Base-by-base conservation (phyloP, 2,888 invertebrate species). In the Brachypalpus laphriformis region DNA sequence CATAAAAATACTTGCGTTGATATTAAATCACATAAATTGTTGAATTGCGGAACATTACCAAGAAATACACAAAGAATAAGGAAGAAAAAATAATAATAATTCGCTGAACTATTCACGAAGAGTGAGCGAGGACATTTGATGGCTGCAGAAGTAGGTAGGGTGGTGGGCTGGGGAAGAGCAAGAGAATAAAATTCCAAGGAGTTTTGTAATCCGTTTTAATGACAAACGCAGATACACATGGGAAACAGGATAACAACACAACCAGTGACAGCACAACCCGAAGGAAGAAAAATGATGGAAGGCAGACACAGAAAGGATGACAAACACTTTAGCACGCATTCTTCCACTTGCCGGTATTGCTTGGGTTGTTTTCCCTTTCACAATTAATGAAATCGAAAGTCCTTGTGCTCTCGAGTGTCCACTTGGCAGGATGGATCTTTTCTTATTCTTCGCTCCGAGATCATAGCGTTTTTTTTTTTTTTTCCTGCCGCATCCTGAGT, bases 321-420 rank as follows among this genome's bases (percentile, higher is more conserved):
- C 72, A 75, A 80, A 71, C 81, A 85, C 81, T 85, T 81, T 66
- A 81, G 85, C 85, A 85, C 85, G 85, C 85, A 85, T 75, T 75
- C 70, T 45, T 65, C 42, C 70, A 63, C 45, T 61, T 68, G 51
- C 18, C 8, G 42, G 59, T 34, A 72, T 82, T 74, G 68, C 78
- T 70, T 71, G 28, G 66, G 47, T 70, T 81, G 71, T 71, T 85
- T 81, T 76, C 85, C 81, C 81, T 85, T 85, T 80, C 75, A 76
- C 59, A 76, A 85, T 85, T 85, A 81, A 71, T 85, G 81, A 85
- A 85, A 85, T 56, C 66, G 85, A 85, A 81, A 85, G 85, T 81
- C 81, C 81, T 85, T 85, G 71, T 65, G 74, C 45, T 34, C 71
- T 85, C 54, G 65, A 85, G 81, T 81, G 85, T 61, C 85, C 85